Conservation (phyloP, 2,888 invertebrate genomes). For the Atrina japonica region DNA sequence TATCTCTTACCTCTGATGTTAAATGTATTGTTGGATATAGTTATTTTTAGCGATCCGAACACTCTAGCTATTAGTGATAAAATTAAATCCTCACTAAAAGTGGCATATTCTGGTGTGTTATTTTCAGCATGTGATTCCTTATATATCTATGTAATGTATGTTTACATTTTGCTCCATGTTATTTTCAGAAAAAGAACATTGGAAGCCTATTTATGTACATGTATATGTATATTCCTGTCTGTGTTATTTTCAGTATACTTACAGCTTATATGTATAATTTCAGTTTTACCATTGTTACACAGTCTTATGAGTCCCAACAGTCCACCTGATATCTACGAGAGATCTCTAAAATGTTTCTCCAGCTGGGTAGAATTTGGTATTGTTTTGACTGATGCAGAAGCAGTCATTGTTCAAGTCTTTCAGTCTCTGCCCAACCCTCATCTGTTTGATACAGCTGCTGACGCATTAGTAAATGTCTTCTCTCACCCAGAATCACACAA, state of each 20-base stretch:
- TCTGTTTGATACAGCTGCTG: slow-evolving; percentile 85
- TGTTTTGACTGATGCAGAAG: slow-evolving; percentile 81
- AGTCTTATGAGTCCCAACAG: slow-evolving; percentile 64
- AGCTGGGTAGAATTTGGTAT: slow-evolving; percentile 86
- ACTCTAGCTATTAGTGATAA: no score
- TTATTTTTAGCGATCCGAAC: no score
- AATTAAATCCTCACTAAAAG: no score
- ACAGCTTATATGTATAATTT: slow-evolving; percentile 38
- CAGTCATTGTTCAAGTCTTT: slow-evolving; percentile 75
- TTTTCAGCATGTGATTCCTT: no score
- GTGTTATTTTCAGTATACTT: no score
- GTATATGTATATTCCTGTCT: background rate
- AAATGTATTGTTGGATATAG: no score
- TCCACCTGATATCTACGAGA: slow-evolving; percentile 66
- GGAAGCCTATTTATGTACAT: no score
- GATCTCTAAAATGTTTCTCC: slow-evolving; percentile 79
- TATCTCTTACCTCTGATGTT: no score
- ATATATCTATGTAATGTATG: no score
- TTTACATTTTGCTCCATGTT: no score
- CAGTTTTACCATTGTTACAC: slow-evolving; percentile 78
- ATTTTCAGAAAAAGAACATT: no score
- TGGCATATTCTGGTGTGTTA: no score
- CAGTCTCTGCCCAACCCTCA: slow-evolving; percentile 76
- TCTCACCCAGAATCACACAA: slow-evolving; percentile 82
- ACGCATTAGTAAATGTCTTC: slow-evolving; percentile 84